phyloP scores from a whole-genome alignment of 2,888 invertebrate species.

The Lochmaea capreae region DNA sequence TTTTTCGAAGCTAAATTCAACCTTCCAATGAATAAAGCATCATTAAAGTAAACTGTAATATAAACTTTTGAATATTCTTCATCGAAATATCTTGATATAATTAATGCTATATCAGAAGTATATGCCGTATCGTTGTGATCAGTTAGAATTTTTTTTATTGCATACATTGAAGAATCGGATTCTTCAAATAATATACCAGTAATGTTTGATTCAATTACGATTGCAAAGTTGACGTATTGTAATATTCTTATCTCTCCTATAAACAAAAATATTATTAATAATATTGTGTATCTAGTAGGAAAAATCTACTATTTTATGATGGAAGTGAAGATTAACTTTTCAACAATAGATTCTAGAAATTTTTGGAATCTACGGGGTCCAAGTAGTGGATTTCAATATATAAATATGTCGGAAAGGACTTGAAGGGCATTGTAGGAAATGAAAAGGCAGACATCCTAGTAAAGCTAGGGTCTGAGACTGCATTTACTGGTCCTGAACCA shows the following conservation, averaged over 20 bases:
- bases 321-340: no score
- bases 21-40: conserved; percentile 49
- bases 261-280: background rate
- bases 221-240: conserved; percentile 62
- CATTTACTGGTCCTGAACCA: no score
- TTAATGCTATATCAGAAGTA: conserved; percentile 39
- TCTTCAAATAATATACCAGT: conserved; percentile 65
- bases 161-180: conserved; percentile 55
- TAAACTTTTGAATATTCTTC: conserved; percentile 34
- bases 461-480: no score
- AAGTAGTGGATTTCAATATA: no score
- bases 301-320: background rate
- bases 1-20: conserved; percentile 24
- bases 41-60: conserved; percentile 46
- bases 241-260: background rate
- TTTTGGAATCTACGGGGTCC: no score
- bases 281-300: background rate
- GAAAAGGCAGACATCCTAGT: no score
- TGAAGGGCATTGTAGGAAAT: no score
- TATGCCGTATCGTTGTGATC: background rate
- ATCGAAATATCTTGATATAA: conserved; percentile 29
- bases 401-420: no score
- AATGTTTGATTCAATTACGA: conserved; percentile 67
- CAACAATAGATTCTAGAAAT: no score
- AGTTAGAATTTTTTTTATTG: conserved; percentile 15